Evolutionary conservation across 2,888 invertebrate species (phyloP), one percentile per base, ranked within the genome.

Genomic region (Hemaris fuciformis): DNA sequence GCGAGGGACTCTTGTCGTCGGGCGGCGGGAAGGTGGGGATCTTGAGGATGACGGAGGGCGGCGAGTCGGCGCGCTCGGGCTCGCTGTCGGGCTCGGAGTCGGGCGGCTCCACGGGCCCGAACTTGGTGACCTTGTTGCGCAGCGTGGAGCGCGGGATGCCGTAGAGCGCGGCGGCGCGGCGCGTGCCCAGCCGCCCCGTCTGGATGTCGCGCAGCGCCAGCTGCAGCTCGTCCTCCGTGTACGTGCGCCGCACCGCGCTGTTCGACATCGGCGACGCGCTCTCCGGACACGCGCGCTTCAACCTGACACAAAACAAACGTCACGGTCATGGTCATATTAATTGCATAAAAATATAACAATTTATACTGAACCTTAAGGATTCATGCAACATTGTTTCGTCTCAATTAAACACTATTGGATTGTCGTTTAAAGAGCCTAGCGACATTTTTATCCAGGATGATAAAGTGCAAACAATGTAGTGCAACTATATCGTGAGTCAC

Each of bases 61-160:
- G 94, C 67, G 96, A 95, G 75, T 93, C 83, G 57, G 77, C 83
- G 65, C 88, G 79, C 38, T 91, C 91, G 3, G 79, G 77, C 61
- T 91, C 91, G 70, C 85, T 87, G 76, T 91, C 91, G 18, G 81
- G 85, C 81, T 92, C 95, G 85, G 85, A 94, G 79, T 96, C 96
- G 72, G 95, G 93, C 59, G 94, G 93, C 75, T 96, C 96, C 88
- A 95, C 91, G 62, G 95, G 93, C 59, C 90, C 91, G 65, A 85
- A 84, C 87, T 97, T 97, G 93, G 96, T 96, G 82, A 97, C 98
- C 92, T 99, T 99, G 93, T 99, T 99, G 67, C 99, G 95, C 59
- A 99, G 94, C 25, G 99, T 99, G 70, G 99, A 98, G 69, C 99
- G 95, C 6, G 99, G 99, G 83, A 99, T 98, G 76, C 98, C 98